phyloP scores from a whole-genome alignment of 1,140 invertebrate genomes.

The Octopus bimaculoides region DNA sequence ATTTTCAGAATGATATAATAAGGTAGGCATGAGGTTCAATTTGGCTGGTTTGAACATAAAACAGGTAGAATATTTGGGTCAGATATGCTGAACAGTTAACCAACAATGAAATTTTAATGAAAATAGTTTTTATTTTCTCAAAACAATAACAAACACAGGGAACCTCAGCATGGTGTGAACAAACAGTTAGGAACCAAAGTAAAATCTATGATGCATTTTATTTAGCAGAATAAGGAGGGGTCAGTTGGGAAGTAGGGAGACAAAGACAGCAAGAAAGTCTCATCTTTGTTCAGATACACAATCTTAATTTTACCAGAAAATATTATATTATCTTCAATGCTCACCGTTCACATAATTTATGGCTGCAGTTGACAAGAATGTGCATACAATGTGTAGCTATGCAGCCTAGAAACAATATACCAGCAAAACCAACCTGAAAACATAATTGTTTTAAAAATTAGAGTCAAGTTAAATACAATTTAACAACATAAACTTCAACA shows the following conservation, averaged over 20 bases:
- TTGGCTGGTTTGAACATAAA: no score
- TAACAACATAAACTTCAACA: no score
- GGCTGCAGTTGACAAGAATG: conserved; percentile 37
- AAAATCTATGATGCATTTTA: not conserved
- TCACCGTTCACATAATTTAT: conserved; percentile 34
- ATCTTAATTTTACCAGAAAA: not conserved
- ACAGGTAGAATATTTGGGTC: no score
- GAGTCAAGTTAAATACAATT: no score
- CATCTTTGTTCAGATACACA: not conserved
- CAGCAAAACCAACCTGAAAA: conserved; percentile 37
- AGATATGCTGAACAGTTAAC: no score
- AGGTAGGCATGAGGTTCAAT: no score
- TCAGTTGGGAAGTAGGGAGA: not conserved
- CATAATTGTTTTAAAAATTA: no score
- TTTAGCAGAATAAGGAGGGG: not conserved
- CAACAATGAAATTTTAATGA: no score
- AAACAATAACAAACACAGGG: no score
- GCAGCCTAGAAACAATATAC: conserved; percentile 37
- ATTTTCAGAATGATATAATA: no score
- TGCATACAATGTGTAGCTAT: conserved; percentile 49
- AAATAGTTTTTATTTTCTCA: no score
- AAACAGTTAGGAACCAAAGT: not conserved
- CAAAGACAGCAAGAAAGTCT: not conserved
- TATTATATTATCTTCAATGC: not conserved
- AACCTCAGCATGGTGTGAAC: no score